A percentile compares a stretch with the other conserved stretches of the same genome.
Conservation (phyloP, 2,113 vertebrate genomes). For the Nematolebias whitei region DNA sequence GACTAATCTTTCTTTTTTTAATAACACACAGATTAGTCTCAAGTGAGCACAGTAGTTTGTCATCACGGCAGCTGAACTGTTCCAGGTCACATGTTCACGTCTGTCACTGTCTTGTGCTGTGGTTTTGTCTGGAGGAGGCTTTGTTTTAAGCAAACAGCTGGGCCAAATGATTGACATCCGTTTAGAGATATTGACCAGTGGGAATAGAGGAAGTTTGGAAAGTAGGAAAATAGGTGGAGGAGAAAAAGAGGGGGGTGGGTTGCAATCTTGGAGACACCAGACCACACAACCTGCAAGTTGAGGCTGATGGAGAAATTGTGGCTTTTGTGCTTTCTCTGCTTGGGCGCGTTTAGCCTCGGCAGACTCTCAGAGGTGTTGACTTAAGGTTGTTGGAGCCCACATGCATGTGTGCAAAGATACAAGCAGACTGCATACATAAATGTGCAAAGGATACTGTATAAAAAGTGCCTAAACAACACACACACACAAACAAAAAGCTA, state of each 20-base stretch:
- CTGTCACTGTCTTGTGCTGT: conserved; percentile 65
- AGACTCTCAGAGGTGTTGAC: conserved; percentile 66
- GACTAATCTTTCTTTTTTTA: conserved; percentile 3
- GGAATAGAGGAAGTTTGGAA: conserved; percentile 63
- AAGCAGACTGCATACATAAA: conserved; percentile 21
- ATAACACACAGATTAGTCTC: conserved; percentile 17
- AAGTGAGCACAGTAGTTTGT: conserved; percentile 43
- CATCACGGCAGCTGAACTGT: conserved; percentile 34
- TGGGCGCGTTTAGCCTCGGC: conserved; percentile 57
- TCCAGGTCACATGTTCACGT: conserved; percentile 58
- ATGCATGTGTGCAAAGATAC: conserved; percentile 20
- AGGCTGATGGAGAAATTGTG: conserved; percentile 63
- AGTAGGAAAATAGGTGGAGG: conserved; percentile 12
- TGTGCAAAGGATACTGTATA: conserved; percentile 5
- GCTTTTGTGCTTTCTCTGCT: conserved; percentile 66
- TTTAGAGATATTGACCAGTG: conserved; percentile 77
- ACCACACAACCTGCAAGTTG: conserved; percentile 78
- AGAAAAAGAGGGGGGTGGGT: conserved; percentile 16
- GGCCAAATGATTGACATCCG: conserved; percentile 79
- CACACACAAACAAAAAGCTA: neutral
- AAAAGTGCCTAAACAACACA: conserved; percentile 27
- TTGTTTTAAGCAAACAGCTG: conserved; percentile 81
- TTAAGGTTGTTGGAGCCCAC: conserved; percentile 58
- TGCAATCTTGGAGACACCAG: conserved; percentile 62
- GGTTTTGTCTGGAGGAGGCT: conserved; percentile 72